Base-by-base conservation (phyloP, 2,113 vertebrate genomes). In the Pholis gunnellus region DNA sequence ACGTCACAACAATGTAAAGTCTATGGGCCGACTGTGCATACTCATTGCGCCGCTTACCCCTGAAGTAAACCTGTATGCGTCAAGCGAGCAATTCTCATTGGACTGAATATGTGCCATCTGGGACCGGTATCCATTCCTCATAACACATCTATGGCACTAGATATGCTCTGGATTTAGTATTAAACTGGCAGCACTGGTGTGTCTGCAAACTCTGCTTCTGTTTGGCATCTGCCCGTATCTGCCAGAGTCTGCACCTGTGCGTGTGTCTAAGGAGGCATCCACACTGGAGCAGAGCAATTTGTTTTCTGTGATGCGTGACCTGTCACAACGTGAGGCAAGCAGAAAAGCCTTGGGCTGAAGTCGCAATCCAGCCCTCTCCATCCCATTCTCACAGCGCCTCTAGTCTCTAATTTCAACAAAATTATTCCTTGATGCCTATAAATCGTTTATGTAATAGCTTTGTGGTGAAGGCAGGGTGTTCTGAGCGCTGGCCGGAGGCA, bases 281-380 rank as follows among this genome's bases (percentile, higher is more conserved):
- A 61, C 75, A 73, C 0, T 9, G 54, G 46, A 82, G 75, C 72
- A 56, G 60, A 66, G 84, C 84, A 56, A 84, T 84, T 84, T 79
- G 75, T 86, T 85, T 81, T 66, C 72, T 25, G 72, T 66, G 59
- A 81, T 75, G 73, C 68, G 69, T 73, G 77, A 82, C 79, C 79
- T 85, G 81, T 88, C 84, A 75, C 84, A 69, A 77, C 76, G 66
- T 6, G 79, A 79, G 69, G 82, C 79, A 59, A 68, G 59, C 70
- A 75, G 74, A 71, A 82, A 71, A 60, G 81, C 89, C 84, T 75
- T 27, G 11, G 82, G 87, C 84, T 75, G 48, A 80, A 87, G 76
- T 81, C 31, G 50, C 75, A 78, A 72, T 80, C 54, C 75, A 75
- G 68, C 36, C 31, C 34, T 71, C 79, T 86, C 63, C 14, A 65